Percentiles rank a stretch among this genome's conserved stretches.
Conservation (phyloP, 2,797 vertebrate species). For the Manis crassicaudata region DNA sequence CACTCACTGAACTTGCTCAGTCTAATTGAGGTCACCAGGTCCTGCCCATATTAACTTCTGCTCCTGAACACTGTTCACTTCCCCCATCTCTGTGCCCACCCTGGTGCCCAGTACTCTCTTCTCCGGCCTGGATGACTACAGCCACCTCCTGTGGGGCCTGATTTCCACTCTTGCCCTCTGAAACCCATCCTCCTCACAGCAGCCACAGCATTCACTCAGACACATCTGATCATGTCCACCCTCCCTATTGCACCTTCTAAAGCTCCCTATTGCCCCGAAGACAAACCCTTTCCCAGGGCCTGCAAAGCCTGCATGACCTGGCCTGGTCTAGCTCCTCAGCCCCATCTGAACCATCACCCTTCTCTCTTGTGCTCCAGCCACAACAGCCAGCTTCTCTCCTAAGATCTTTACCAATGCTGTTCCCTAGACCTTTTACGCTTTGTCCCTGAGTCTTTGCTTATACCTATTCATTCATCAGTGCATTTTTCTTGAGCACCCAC, state of each 20-base stretch:
- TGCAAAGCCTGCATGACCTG: background rate
- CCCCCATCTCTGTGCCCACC: background rate
- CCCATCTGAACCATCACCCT: background rate
- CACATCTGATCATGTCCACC: background rate
- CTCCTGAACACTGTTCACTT: background rate
- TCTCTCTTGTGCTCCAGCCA: background rate
- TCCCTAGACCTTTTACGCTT: no score
- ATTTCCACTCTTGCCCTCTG: background rate
- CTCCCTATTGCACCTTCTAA: background rate
- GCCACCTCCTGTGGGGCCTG: background rate
- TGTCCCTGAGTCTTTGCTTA: background rate
- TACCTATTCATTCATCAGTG: no score
- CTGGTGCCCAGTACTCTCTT: background rate
- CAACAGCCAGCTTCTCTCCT: background rate
- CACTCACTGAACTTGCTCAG: background rate
- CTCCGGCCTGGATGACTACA: background rate
- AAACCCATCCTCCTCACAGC: background rate
- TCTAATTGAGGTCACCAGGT: fast-evolving
- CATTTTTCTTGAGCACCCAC: background rate
- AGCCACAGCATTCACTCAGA: background rate
- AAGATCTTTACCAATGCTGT: background rate
- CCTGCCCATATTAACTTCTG: background rate
- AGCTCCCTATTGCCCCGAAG: background rate
- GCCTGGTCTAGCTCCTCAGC: background rate
- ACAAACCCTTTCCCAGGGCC: background rate